Conservation (phyloP, 2,113 vertebrate species). For the Ailurus styani region DNA sequence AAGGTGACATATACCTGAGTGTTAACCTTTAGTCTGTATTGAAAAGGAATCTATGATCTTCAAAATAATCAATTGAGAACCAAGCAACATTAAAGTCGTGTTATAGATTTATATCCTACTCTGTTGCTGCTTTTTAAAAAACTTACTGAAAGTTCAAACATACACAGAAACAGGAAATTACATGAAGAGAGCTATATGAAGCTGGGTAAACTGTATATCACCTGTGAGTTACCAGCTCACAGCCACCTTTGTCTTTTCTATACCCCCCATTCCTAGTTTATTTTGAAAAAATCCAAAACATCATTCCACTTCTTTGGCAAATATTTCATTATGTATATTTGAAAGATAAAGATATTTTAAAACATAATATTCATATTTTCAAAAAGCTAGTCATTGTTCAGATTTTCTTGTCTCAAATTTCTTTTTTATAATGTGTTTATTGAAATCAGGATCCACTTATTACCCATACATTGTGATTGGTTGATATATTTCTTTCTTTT, state of each 20-base stretch:
- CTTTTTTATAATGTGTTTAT: neutral
- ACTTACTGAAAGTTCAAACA: neutral
- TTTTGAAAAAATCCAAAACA: slow-evolving; percentile 12
- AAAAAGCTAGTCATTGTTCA: neutral
- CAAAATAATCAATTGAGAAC: neutral
- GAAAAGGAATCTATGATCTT: neutral
- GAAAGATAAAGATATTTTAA: neutral
- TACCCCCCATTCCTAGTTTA: neutral
- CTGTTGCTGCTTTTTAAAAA: neutral
- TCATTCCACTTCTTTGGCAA: neutral
- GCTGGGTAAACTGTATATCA: neutral
- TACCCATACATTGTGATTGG: neutral
- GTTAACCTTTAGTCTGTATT: neutral
- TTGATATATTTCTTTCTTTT: neutral
- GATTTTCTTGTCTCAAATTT: neutral
- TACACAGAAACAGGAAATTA: neutral
- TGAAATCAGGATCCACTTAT: neutral
- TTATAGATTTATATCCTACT: neutral
- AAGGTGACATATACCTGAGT: neutral
- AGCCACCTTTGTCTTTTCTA: neutral
- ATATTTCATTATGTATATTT: slow-evolving; percentile 9
- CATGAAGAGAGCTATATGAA: neutral
- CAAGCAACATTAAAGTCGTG: neutral
- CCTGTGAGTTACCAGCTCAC: neutral
- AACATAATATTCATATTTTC: neutral